phyloP scores from a whole-genome alignment of 2,888 invertebrate species.

The Parochlus steinenii region DNA sequence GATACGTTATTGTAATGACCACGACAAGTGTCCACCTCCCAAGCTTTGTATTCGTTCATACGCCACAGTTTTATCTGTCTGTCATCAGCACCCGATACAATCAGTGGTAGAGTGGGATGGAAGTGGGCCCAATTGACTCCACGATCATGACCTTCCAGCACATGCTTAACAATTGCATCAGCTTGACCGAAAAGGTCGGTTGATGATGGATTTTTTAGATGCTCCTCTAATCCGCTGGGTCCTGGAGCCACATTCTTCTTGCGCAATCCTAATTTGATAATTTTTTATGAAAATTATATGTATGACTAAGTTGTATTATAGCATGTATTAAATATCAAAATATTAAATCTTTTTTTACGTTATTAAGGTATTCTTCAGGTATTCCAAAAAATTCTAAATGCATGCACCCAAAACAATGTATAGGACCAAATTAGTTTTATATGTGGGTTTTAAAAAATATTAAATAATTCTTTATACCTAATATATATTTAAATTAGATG shows the following conservation, averaged over 20 bases:
- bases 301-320: background rate
- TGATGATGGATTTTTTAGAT: conserved; percentile 64
- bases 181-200: conserved; percentile 93
- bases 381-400: too few relatives aligned
- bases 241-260: conserved; percentile 98
- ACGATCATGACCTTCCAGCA: conserved; percentile 84
- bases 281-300: background rate
- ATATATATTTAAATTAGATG: too few relatives aligned
- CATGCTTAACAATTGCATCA: conserved; percentile 84
- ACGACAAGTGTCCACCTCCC: conserved; percentile 99
- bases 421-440: too few relatives aligned
- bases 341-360: conserved; percentile 12
- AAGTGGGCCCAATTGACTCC: conserved; percentile 99
- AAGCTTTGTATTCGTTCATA: conserved; percentile 96
- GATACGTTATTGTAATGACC: conserved; percentile 99
- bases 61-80: conserved; percentile 95
- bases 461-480: too few relatives aligned
- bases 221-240: conserved; percentile 76
- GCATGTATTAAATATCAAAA: background rate
- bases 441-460: too few relatives aligned
- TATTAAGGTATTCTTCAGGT: too few relatives aligned
- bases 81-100: conserved; percentile 98
- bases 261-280: conserved; percentile 60
- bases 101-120: conserved; percentile 84
- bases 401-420: too few relatives aligned